phyloP scores from a whole-genome alignment of 2,113 vertebrate genomes.

The Sinocyclocheilus anophthalmus region DNA sequence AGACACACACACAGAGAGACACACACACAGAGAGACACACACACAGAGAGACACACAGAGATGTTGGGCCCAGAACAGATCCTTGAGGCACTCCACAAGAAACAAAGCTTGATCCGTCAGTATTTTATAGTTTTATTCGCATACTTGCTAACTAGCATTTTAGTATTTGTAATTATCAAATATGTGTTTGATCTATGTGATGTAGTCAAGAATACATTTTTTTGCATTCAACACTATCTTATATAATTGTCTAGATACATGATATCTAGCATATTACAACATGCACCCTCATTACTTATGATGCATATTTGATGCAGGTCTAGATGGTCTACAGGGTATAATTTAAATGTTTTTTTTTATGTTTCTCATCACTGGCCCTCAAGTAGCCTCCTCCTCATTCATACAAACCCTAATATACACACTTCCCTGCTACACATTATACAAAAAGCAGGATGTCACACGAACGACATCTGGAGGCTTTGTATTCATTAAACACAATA shows the following conservation, averaged over 20 bases:
- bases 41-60: too few relatives aligned
- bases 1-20: too few relatives aligned
- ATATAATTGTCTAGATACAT: conserved; percentile 29
- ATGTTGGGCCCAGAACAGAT: neutral
- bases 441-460: neutral
- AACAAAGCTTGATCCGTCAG: neutral
- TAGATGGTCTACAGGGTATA: neutral
- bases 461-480: neutral
- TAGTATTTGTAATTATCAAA: conserved; percentile 14
- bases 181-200: conserved; percentile 25
- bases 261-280: conserved; percentile 34
- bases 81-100: neutral
- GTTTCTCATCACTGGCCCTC: neutral
- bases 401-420: conserved; percentile 1
- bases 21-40: too few relatives aligned
- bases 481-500: neutral
- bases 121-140: neutral
- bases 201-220: conserved; percentile 31
- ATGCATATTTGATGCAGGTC: conserved; percentile 31
- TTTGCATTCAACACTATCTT: conserved; percentile 29
- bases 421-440: neutral
- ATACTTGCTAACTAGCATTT: conserved; percentile 32
- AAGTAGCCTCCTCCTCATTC: neutral
- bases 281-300: conserved; percentile 14
- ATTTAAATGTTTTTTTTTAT: neutral